Evolutionary conservation across 2,888 invertebrate genomes (phyloP).

Genomic region (Drosophila neonasuta): DNA sequence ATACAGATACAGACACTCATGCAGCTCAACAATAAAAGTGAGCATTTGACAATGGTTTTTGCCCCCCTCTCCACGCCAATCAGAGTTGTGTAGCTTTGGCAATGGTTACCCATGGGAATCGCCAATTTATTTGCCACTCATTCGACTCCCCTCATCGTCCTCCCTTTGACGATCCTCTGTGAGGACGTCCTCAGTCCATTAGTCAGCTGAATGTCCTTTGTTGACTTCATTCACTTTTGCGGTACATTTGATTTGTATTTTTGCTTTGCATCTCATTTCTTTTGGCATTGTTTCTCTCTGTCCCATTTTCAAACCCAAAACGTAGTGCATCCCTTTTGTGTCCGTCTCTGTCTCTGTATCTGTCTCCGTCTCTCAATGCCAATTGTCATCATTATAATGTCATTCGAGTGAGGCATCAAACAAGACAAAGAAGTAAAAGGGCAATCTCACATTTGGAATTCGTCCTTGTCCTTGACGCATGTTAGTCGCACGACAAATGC

Average conservation of each 20-base stretch:
- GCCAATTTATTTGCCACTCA: constrained; percentile 74
- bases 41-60: constrained; percentile 66
- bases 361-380: constrained; percentile 22
- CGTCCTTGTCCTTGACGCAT: constrained; percentile 33
- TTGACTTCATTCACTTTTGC: constrained; percentile 76
- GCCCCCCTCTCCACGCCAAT: constrained; percentile 8
- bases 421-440: background rate
- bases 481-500: constrained; percentile 42
- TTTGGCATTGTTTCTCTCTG: constrained; percentile 33
- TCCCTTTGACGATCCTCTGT: constrained; percentile 11
- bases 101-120: constrained; percentile 66
- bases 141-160: constrained; percentile 7
- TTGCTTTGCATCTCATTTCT: constrained; percentile 42
- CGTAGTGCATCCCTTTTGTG: constrained; percentile 54
- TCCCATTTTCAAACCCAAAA: constrained; percentile 36
- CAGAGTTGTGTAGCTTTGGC: constrained; percentile 7
- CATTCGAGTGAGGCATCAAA: constrained; percentile 44
- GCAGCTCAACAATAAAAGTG: constrained; percentile 61
- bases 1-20: constrained; percentile 14
- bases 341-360: constrained; percentile 23
- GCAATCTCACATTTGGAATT: constrained; percentile 26
- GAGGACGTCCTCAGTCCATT: constrained; percentile 50
- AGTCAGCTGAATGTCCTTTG: constrained; percentile 63
- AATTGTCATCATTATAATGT: constrained; percentile 69
- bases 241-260: constrained; percentile 77